Evolutionary conservation across 1,140 invertebrate genomes (phyloP).

Genomic region (Drosophila erecta): DNA sequence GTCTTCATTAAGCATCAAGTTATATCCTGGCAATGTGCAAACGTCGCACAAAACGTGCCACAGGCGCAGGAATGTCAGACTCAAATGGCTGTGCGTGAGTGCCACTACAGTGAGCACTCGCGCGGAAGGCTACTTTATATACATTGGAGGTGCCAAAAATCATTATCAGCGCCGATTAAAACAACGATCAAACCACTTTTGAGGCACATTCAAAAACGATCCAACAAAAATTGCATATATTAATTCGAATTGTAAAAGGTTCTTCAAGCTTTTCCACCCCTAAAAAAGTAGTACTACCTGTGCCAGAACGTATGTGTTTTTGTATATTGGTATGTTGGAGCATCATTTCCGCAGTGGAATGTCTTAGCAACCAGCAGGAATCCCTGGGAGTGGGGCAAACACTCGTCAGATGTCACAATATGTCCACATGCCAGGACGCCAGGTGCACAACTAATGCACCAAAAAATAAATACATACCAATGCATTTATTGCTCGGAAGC

Average conservation of each 20-base stretch:
- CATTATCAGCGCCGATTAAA: no score
- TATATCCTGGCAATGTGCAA: conserved; percentile 81
- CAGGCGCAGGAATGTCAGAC: conserved; percentile 31
- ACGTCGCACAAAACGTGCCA: conserved; percentile 71
- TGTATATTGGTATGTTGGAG: conserved; percentile 45
- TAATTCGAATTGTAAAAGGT: neutral
- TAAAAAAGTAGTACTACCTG: neutral
- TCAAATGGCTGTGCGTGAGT: conserved; percentile 37
- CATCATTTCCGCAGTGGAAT: conserved; percentile 68
- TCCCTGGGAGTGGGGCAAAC: neutral
- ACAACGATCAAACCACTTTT: no score
- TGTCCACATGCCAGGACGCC: conserved; percentile 30
- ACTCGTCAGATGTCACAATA: conserved; percentile 49
- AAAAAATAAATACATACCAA: conserved; percentile 8
- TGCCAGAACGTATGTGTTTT: conserved; percentile 23
- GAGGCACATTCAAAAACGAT: no score
- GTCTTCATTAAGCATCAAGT: conserved; percentile 80
- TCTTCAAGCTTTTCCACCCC: neutral
- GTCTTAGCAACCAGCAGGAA: conserved; percentile 17
- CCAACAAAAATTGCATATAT: no score
- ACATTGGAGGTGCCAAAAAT: no score
- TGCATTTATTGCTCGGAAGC: no score
- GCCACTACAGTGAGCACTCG: conserved; percentile 16
- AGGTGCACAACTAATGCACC: conserved; percentile 25
- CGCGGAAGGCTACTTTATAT: neutral